A percentile compares a stretch with the other conserved stretches of the same genome.
Evolutionary conservation across 1,140 invertebrate species (phyloP).

Genomic region (Drosophila carrolli): DNA sequence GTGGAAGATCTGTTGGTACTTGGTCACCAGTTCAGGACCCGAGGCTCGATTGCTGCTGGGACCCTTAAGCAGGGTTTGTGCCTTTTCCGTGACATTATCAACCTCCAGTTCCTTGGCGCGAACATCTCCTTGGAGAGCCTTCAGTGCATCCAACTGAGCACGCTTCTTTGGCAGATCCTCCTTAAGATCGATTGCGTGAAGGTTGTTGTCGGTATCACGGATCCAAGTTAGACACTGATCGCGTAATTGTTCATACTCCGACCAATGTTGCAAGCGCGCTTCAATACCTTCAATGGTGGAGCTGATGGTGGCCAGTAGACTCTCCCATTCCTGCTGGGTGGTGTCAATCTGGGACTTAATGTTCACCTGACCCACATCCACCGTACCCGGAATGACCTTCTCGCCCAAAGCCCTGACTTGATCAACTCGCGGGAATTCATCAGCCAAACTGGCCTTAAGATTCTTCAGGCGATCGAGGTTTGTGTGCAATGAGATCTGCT

Average conservation of each 20-base stretch:
- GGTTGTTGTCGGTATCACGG: constrained; percentile 93
- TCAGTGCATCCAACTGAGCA: constrained; percentile 91
- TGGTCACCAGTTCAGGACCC: constrained; percentile 94
- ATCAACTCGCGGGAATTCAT: constrained; percentile 93
- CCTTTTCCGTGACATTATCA: constrained; percentile 95
- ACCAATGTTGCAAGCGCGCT: constrained; percentile 94
- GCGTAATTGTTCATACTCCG: constrained; percentile 94
- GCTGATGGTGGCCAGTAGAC: constrained; percentile 90
- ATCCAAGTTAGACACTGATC: constrained; percentile 95
- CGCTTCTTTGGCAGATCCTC: constrained; percentile 93
- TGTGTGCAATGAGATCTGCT: constrained; percentile 94
- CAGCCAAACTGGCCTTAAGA: constrained; percentile 90
- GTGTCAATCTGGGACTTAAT: constrained; percentile 94
- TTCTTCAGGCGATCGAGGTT: constrained; percentile 96
- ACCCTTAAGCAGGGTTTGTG: constrained; percentile 92
- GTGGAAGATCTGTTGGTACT: constrained; percentile 95
- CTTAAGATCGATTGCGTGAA: constrained; percentile 95
- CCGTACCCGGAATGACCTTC: constrained; percentile 95
- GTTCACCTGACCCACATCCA: constrained; percentile 93
- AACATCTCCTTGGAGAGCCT: constrained; percentile 94
- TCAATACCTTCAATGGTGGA: constrained; percentile 92
- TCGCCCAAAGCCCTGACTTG: constrained; percentile 92
- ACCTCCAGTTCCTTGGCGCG: constrained; percentile 96
- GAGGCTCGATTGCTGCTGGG: constrained; percentile 86
- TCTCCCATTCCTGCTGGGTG: constrained; percentile 95